These are phyloP conservation scores for Epistrophella euchroma DNA, from an alignment of 2,888 invertebrate species.

Conservation along the genomic window DNA sequence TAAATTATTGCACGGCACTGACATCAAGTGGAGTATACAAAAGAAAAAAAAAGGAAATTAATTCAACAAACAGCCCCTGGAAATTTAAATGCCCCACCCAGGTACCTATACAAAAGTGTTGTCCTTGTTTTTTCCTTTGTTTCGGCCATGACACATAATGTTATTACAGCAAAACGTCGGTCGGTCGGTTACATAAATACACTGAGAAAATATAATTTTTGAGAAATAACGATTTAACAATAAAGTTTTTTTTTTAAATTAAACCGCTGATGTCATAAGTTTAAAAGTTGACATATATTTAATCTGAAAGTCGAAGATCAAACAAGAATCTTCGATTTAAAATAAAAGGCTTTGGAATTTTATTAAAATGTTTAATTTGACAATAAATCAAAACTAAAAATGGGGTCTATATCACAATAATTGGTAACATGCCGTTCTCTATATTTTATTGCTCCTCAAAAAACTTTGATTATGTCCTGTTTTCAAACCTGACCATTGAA, in stretches of 20 bases:
- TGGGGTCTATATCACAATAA: no score
- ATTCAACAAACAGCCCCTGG: constrained; percentile 61
- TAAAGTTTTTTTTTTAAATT: not conserved
- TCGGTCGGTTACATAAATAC: not conserved
- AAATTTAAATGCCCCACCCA: constrained; percentile 53
- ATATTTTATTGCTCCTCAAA: no score
- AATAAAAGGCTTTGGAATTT: no score
- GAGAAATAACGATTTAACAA: not conserved
- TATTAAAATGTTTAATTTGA: no score
- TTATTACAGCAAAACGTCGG: not conserved
- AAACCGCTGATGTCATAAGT: not conserved
- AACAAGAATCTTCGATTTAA: no score
- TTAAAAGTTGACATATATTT: no score
- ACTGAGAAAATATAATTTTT: not conserved
- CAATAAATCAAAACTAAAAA: no score
- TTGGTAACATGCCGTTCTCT: no score
- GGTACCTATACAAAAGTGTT: constrained; percentile 15
- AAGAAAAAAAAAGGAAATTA: constrained; percentile 17
- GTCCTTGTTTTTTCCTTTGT: constrained; percentile 47
- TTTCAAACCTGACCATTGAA: no score
- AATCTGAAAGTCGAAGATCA: no score
- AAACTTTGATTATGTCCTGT: no score
- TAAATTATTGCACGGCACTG: constrained; percentile 42
- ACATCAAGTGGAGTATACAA: constrained; percentile 24
- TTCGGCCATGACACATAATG: constrained; percentile 42